Evolutionary conservation across 2,888 invertebrate species (phyloP).

Genomic region (Oegoconia quadripuncta): DNA sequence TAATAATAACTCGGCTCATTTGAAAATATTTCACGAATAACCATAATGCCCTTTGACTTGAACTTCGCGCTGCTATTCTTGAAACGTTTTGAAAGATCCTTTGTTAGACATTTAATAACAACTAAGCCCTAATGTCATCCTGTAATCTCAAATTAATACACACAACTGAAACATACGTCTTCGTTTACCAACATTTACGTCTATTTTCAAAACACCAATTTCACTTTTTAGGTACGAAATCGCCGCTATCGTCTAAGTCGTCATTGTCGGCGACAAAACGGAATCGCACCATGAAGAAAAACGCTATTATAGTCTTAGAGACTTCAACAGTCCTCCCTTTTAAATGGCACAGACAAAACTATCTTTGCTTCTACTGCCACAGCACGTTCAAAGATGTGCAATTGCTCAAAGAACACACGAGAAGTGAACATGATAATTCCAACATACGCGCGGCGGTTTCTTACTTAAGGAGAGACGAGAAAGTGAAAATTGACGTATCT

Average conservation of each 20-base stretch:
- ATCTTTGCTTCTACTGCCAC: conserved; percentile 67
- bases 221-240: conserved; percentile 59
- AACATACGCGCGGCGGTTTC: conserved; percentile 55
- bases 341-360: conserved; percentile 67
- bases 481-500: conserved; percentile 63
- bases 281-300: conserved; percentile 59
- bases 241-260: conserved; percentile 42
- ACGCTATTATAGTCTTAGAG: conserved; percentile 57
- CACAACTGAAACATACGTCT: no score
- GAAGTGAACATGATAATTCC: conserved; percentile 39
- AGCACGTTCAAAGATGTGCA: conserved; percentile 45
- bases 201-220: conserved; percentile 35
- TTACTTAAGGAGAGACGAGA: conserved; percentile 57
- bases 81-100: no score
- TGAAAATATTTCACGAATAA: no score
- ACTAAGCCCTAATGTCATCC: no score
- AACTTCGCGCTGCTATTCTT: no score
- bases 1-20: no score
- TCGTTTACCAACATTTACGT: no score
- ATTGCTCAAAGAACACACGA: conserved; percentile 59
- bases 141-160: no score
- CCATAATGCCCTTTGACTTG: no score
- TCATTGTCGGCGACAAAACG: conserved; percentile 55
- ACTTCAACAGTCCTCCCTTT: conserved; percentile 55
- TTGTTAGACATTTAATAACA: no score